A percentile compares a stretch with the other conserved stretches of the same genome.
phyloP scores from a whole-genome alignment of 2,797 vertebrate species.

The Poeciliopsis turneri region DNA sequence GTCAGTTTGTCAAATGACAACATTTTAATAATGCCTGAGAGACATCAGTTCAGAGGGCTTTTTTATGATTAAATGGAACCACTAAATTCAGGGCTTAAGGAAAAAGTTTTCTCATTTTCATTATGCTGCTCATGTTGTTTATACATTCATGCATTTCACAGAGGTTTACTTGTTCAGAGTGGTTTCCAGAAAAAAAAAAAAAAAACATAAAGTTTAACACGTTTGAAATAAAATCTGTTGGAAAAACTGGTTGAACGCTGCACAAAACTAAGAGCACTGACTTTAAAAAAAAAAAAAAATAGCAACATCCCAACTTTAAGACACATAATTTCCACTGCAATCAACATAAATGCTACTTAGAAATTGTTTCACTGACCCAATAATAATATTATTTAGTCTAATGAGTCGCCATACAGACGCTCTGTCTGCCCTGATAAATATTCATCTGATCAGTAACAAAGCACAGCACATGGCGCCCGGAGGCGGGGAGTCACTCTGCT shows the following conservation, averaged over 20 bases:
- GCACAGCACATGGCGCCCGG: too few relatives aligned
- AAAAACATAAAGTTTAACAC: background rate
- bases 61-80: background rate
- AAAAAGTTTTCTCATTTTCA: background rate
- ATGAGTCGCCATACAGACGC: background rate
- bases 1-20: background rate
- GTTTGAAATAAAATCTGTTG: background rate
- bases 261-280: background rate
- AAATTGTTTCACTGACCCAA: background rate
- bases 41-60: background rate
- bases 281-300: too few relatives aligned
- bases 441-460: background rate
- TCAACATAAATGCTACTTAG: background rate
- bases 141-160: background rate
- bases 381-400: background rate
- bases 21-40: background rate
- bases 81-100: background rate
- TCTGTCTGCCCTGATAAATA: background rate
- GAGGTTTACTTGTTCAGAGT: background rate
- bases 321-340: background rate
- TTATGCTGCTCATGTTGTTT: background rate
- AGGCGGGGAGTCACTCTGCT: too few relatives aligned
- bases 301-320: background rate
- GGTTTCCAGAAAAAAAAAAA: background rate
- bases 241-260: background rate